phyloP scores from a whole-genome alignment of 2,888 invertebrate species.

The Eucriotettix oculatus region DNA sequence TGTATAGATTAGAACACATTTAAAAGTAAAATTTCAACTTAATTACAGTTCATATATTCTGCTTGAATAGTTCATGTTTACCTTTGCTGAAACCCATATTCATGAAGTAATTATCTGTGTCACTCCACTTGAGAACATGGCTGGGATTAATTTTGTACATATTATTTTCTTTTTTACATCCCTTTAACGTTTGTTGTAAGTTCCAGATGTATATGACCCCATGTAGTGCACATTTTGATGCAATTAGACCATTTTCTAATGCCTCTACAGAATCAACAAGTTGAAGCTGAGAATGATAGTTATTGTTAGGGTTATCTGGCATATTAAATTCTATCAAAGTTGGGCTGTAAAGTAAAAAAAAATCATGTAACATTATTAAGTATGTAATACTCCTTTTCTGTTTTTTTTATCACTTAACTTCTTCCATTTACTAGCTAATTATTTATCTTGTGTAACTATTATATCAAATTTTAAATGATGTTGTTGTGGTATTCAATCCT shows the following conservation, averaged over 20 bases:
- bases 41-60: too few species aligned
- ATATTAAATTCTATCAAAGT: neutral
- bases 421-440: too few species aligned
- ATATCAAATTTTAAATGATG: too few species aligned
- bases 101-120: slow-evolving; percentile 21
- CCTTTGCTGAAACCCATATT: slow-evolving; percentile 16
- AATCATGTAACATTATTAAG: too few species aligned
- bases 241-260: slow-evolving; percentile 14
- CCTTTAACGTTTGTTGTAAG: slow-evolving; percentile 3
- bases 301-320: neutral
- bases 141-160: slow-evolving; percentile 10
- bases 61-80: slow-evolving; percentile 4
- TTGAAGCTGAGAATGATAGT: neutral
- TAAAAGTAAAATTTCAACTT: too few species aligned
- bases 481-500: too few species aligned
- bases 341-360: neutral
- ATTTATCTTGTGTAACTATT: too few species aligned
- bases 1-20: too few species aligned
- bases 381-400: too few species aligned
- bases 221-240: slow-evolving; percentile 18
- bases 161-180: neutral
- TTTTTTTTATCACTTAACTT: too few species aligned
- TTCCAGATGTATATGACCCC: slow-evolving; percentile 18
- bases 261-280: slow-evolving; percentile 19
- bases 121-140: slow-evolving; percentile 17